Percentiles rank a stretch among this genome's conserved stretches.
phyloP scores from a whole-genome alignment of 2,113 vertebrate species.

The Entelurus aequoreus region DNA sequence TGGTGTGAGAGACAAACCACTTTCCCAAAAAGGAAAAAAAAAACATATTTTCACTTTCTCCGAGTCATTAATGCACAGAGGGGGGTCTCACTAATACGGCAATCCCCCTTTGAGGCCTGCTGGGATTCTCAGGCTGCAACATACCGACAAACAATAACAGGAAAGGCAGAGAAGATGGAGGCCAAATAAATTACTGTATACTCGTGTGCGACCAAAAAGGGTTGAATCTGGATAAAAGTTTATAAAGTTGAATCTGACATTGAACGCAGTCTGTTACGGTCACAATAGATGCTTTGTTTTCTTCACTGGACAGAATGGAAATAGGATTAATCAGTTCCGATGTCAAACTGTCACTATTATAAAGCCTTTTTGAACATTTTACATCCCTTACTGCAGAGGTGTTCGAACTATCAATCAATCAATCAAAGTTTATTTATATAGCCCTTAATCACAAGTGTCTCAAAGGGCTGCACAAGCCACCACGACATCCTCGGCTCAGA shows the following conservation, averaged over 20 bases:
- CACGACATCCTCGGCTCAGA: no score
- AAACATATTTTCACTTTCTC: slow-evolving; percentile 36
- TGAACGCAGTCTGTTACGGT: not conserved
- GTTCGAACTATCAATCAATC: no score
- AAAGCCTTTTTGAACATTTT: no score
- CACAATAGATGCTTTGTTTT: no score
- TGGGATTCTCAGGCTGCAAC: slow-evolving; percentile 30
- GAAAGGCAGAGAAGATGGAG: slow-evolving; percentile 17
- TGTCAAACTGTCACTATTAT: no score
- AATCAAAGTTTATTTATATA: no score
- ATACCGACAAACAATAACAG: slow-evolving; percentile 39
- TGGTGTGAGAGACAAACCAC: slow-evolving; percentile 25
- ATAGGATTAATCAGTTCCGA: not conserved
- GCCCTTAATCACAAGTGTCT: no score
- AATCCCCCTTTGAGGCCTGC: slow-evolving; percentile 37
- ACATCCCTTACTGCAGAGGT: no score
- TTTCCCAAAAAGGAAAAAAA: slow-evolving; percentile 12
- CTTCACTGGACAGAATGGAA: no score
- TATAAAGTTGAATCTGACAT: not conserved
- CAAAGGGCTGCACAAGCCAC: no score
- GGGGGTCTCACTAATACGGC: slow-evolving; percentile 49
- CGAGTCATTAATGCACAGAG: slow-evolving; percentile 59
- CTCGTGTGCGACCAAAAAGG: slow-evolving; percentile 14
- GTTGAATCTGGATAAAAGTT: not conserved
- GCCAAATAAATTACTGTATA: slow-evolving; percentile 14